phyloP scores from a whole-genome alignment of 1,140 invertebrate species.

The Macrostomum lignano region DNA sequence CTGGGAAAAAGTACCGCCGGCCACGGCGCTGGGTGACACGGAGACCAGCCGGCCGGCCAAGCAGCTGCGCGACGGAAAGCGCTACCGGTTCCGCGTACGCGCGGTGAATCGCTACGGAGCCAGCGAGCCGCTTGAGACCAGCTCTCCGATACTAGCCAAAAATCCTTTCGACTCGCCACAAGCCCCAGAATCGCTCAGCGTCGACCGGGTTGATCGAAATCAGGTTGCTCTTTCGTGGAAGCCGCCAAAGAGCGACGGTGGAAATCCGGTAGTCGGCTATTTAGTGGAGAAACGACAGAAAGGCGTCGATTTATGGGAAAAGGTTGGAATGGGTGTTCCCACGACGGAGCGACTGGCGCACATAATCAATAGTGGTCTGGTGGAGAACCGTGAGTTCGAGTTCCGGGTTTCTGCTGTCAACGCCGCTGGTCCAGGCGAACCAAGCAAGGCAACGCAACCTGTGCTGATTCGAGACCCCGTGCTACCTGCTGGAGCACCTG shows the following conservation, averaged over 20 bases:
- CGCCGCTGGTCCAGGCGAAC: slow-evolving; percentile 72
- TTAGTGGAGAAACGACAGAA: slow-evolving; percentile 57
- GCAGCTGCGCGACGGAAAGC: slow-evolving; percentile 64
- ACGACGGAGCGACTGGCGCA: slow-evolving; percentile 44
- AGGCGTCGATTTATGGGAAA: slow-evolving; percentile 61
- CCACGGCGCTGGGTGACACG: slow-evolving; percentile 59
- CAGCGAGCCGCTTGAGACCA: slow-evolving; percentile 62
- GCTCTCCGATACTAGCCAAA: slow-evolving; percentile 60
- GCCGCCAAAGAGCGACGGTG: slow-evolving; percentile 60
- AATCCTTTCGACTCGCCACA: slow-evolving; percentile 76
- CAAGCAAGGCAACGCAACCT: slow-evolving; percentile 68
- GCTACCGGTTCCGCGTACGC: slow-evolving; percentile 71
- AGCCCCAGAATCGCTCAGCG: slow-evolving; percentile 63
- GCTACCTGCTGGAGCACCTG: slow-evolving; percentile 69
- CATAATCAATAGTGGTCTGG: slow-evolving; percentile 46
- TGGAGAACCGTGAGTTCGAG: slow-evolving; percentile 63
- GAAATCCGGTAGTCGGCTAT: slow-evolving; percentile 68
- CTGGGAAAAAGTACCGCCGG: slow-evolving; percentile 60
- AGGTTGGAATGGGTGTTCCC: slow-evolving; percentile 58
- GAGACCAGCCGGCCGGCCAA: slow-evolving; percentile 60
- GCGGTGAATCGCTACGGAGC: slow-evolving; percentile 87
- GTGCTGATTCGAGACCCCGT: slow-evolving; percentile 34
- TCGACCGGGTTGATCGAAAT: slow-evolving; percentile 62
- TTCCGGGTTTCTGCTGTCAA: slow-evolving; percentile 75
- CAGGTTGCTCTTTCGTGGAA: slow-evolving; percentile 65